Percentiles rank a stretch among this genome's conserved stretches.
These are phyloP conservation scores for Mystacides longicornis DNA, from an alignment of 2,888 invertebrate genomes.

Conservation along the genomic window DNA sequence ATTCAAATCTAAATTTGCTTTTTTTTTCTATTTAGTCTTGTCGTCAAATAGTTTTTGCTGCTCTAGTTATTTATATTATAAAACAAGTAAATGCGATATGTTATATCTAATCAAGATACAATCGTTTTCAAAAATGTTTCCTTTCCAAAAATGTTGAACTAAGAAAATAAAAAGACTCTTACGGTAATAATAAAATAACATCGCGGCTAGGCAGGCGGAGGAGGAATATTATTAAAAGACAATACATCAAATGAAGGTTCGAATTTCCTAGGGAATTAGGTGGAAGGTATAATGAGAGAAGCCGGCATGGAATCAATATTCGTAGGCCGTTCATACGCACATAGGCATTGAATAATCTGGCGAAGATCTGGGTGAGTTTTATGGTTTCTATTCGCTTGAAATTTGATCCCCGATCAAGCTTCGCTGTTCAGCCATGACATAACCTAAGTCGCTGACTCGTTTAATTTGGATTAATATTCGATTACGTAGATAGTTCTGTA, in stretches of 20 bases:
- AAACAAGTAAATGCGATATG: neutral
- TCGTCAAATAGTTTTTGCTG: too few relatives aligned
- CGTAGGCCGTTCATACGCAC: neutral
- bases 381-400: constrained; percentile 1
- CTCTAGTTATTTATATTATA: neutral
- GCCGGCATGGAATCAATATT: neutral
- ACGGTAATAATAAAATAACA: too few relatives aligned
- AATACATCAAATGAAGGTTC: neutral
- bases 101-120: neutral
- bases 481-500: neutral
- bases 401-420: neutral
- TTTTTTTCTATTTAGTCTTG: too few relatives aligned
- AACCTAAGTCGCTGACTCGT: neutral
- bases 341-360: neutral
- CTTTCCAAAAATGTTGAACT: too few relatives aligned
- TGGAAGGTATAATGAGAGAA: neutral
- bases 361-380: neutral
- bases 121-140: neutral
- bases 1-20: too few relatives aligned
- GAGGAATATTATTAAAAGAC: neutral
- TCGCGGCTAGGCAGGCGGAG: too few relatives aligned
- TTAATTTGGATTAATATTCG: neutral
- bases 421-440: neutral
- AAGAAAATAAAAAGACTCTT: too few relatives aligned
- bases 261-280: neutral